These are phyloP conservation scores for Drosophila histrio DNA, from an alignment of 2,888 invertebrate genomes.

Conservation along the genomic window DNA sequence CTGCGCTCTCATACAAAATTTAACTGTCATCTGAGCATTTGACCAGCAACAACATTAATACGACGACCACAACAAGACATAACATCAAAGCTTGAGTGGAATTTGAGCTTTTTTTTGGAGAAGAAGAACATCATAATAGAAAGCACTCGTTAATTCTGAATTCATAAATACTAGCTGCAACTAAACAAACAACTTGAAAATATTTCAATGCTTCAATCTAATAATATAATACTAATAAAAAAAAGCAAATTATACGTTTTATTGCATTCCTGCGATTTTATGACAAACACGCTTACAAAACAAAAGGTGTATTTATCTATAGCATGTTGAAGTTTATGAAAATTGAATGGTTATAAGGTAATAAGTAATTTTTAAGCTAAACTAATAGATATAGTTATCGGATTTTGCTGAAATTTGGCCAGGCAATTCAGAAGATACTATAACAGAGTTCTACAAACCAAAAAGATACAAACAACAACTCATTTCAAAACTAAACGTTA, in stretches of 20 bases:
- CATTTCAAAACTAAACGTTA: no score
- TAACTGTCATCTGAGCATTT: constrained; percentile 32
- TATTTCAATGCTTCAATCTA: not conserved
- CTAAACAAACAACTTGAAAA: not conserved
- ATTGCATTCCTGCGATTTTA: not conserved
- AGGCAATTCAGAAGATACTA: no score
- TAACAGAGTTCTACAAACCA: no score
- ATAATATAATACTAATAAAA: not conserved
- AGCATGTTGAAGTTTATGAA: no score
- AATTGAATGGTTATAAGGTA: no score
- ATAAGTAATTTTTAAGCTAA: no score
- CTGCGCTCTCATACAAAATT: constrained; percentile 17
- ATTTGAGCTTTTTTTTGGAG: not conserved
- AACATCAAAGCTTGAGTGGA: not conserved
- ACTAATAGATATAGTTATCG: no score
- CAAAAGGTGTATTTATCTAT: no score
- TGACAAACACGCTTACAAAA: not conserved
- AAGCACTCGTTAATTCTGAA: not conserved
- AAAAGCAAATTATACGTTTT: not conserved
- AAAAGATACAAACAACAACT: no score
- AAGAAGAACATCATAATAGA: constrained; percentile 6
- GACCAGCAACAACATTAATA: not conserved
- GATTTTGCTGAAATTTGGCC: no score
- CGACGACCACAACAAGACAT: not conserved
- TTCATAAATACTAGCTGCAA: constrained; percentile 7